These are phyloP conservation scores for Ametastegia equiseti DNA, from an alignment of 2,888 invertebrate genomes.

Conservation along the genomic window DNA sequence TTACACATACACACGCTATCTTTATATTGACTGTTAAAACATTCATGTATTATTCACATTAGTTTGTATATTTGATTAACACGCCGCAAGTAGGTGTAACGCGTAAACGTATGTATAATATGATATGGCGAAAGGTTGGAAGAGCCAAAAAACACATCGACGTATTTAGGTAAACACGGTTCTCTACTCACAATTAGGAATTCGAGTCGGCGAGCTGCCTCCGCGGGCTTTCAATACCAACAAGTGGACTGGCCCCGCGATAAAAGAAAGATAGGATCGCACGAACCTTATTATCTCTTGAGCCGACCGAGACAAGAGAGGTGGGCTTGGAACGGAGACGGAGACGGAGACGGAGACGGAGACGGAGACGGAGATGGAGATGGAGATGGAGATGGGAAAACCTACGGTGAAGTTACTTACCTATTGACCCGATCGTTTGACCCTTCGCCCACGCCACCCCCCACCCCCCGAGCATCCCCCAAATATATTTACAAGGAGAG, in stretches of 20 bases:
- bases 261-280: constrained; percentile 8
- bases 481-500: constrained; percentile 20
- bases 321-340: neutral
- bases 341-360: neutral
- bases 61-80: too few species aligned
- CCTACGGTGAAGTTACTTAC: constrained; percentile 30
- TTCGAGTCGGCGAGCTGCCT: constrained; percentile 4
- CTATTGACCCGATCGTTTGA: constrained; percentile 38
- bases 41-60: too few species aligned
- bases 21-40: neutral
- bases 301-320: constrained; percentile 31
- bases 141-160: neutral
- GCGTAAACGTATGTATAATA: too few species aligned
- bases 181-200: constrained; percentile 41
- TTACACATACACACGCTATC: neutral
- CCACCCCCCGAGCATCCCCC: neutral
- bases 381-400: neutral
- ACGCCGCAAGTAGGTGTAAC: too few species aligned
- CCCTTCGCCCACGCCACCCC: constrained; percentile 10
- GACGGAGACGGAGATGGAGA: neutral
- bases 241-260: constrained; percentile 15
- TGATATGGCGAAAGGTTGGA: neutral
- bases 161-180: constrained; percentile 40
- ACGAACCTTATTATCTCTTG: constrained; percentile 42
- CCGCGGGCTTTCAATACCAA: constrained; percentile 24